Evolutionary conservation across 2,113 vertebrate genomes (phyloP).

Genomic region (Lipotes vexillifer): DNA sequence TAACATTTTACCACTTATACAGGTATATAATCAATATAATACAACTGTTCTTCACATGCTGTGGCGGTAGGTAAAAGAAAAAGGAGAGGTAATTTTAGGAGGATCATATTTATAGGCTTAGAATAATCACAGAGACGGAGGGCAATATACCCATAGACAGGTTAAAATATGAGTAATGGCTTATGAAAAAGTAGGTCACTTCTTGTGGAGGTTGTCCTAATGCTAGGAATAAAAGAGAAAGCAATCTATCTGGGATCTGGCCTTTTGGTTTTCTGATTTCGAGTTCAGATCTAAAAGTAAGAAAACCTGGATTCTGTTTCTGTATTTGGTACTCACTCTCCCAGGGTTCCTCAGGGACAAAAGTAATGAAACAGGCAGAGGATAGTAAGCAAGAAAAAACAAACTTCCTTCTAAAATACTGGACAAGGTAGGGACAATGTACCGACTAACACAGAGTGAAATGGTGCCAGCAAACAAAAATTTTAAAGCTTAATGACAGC

Average conservation of each 20-base stretch:
- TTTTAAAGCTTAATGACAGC: background rate
- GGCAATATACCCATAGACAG: background rate
- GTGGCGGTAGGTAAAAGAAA: background rate
- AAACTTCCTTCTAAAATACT: background rate
- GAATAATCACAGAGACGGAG: background rate
- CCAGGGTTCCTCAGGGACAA: background rate
- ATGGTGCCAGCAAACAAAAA: background rate
- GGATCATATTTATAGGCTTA: background rate
- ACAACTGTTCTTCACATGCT: background rate
- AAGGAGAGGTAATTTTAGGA: background rate
- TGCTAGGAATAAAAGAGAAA: conserved; percentile 11
- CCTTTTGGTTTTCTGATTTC: conserved; percentile 32
- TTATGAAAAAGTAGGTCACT: conserved; percentile 23
- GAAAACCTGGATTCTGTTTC: conserved; percentile 21
- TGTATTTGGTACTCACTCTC: background rate
- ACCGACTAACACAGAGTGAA: background rate
- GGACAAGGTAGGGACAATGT: background rate
- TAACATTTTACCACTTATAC: background rate
- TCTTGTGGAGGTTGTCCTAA: background rate
- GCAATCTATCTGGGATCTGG: background rate
- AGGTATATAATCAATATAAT: background rate
- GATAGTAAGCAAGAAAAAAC: background rate
- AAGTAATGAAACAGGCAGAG: background rate
- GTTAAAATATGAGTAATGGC: background rate
- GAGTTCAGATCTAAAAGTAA: background rate